Conservation (phyloP, 2,888 invertebrate species). For the Neoitamus cyanurus region DNA sequence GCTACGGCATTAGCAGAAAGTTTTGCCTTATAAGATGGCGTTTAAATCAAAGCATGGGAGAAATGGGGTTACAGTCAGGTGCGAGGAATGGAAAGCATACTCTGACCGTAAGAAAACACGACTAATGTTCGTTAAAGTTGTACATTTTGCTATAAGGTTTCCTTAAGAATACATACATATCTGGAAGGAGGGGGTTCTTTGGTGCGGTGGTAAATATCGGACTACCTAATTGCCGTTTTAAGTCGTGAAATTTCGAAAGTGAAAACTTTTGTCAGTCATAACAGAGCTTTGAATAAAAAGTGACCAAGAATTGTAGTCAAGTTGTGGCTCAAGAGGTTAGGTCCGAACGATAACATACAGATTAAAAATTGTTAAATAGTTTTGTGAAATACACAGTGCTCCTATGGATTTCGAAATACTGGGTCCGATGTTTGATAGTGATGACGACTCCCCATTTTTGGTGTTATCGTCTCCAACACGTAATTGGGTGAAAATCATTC, state of each 20-base stretch:
- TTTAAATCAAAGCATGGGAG: background rate
- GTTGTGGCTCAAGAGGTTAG: background rate
- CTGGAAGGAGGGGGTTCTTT: background rate
- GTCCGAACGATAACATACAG: conserved; percentile 46
- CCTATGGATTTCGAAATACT: conserved; percentile 29
- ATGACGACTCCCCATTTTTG: conserved; percentile 76
- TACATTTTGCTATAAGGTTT: background rate
- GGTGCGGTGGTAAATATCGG: conserved; percentile 32
- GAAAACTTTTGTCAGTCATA: conserved; percentile 53
- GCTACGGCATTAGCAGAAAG: background rate
- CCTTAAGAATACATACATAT: background rate
- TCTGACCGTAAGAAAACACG: conserved; percentile 35
- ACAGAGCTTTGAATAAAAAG: conserved; percentile 43
- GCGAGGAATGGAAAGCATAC: conserved; percentile 22
- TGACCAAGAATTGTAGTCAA: conserved; percentile 7
- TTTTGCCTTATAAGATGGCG: conserved; percentile 33
- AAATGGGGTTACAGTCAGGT: background rate
- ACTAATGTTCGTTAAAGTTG: background rate
- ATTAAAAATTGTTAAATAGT: background rate
- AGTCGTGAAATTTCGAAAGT: conserved; percentile 51
- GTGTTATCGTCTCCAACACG: conserved; percentile 75
- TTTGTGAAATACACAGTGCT: background rate
- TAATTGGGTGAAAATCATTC: conserved; percentile 67
- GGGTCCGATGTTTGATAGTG: conserved; percentile 70
- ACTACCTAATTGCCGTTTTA: conserved; percentile 39